Base-by-base conservation (phyloP, 2,797 vertebrate genomes). In the Onychomys leucogaster region DNA sequence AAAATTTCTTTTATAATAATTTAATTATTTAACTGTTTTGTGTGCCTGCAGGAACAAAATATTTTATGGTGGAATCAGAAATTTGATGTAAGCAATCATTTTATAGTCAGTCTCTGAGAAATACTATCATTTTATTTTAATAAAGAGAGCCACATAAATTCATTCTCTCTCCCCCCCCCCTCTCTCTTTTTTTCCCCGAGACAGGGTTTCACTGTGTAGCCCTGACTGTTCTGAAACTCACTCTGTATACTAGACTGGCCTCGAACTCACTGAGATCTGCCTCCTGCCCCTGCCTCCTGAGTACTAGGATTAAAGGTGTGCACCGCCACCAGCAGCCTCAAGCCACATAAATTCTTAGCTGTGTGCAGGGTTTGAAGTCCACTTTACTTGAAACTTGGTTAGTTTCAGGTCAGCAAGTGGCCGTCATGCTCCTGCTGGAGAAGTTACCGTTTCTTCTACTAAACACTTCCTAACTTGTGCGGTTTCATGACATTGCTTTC, bases 11-110 rank as follows among this genome's bases (percentile, higher is more conserved):
- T 91, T 57, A 34, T 96, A 91, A 65, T 32, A 41, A 21, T 92
- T 77, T 32, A 37, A 21, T 84, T 89, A 92, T 94, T 57, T 65
- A 49, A 81, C 63, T 89, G 81, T 91, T 95, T 94, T 71, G 46
- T 84, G 16, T 8, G 59, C 57, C 37, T 84, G 41, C 78, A 83
- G 63, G 69, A 78, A 75, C 21, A 84, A 29, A 23, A 16, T 61
- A 69, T 82, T 88, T 96, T 90, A 32, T 77, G 65, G 59, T 84
- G 19, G 43, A 80, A 77, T 93, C 65, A 75, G 91, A 37, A 89
- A 69, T 81, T 84, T 94, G 82, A 46, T 61, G 34, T 67, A 57
- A 76, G 32, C 29, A 84, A 63, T 78, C 34, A 63, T 52, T 89
- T 90, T 88, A 69, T 65, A 91, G 65, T 81, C 71, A 80, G n/a